phyloP scores from a whole-genome alignment of 2,888 invertebrate species.

The Clunio marinus region DNA sequence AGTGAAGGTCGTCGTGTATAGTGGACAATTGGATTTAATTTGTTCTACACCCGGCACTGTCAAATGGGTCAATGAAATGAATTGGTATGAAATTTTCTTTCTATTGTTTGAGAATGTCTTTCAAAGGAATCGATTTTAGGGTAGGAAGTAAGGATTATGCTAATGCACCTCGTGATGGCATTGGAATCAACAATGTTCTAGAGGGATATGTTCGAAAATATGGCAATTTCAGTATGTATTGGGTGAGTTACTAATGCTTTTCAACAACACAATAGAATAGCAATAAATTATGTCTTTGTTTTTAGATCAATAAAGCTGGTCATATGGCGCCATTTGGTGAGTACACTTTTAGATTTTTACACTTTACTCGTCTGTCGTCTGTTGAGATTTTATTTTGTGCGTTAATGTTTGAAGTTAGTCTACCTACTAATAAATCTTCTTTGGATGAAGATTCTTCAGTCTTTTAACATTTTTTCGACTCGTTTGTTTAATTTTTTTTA shows the following conservation, averaged over 20 bases:
- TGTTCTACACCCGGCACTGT: conserved; percentile 74
- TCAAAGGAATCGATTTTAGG: neutral
- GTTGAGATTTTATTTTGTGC: too few species aligned
- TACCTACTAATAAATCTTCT: too few species aligned
- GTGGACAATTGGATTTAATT: conserved; percentile 79
- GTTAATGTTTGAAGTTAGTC: too few species aligned
- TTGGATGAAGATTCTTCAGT: too few species aligned
- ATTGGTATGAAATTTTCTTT: conserved; percentile 65
- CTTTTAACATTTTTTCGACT: too few species aligned
- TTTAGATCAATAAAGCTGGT: conserved; percentile 50
- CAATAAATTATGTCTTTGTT: too few species aligned
- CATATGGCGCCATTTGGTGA: conserved; percentile 44
- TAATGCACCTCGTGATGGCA: conserved; percentile 54
- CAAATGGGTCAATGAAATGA: conserved; percentile 68
- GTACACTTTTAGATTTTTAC: neutral
- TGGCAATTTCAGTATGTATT: conserved; percentile 69
- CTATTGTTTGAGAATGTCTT: neutral
- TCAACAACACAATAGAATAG: neutral
- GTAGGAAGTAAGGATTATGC: conserved; percentile 55
- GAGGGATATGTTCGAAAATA: conserved; percentile 70
- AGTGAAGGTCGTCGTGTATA: conserved; percentile 63
- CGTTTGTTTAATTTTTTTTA: too few species aligned
- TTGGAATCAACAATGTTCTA: conserved; percentile 59
- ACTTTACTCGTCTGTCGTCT: too few species aligned
- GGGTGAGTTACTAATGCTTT: conserved; percentile 53